phyloP scores from a whole-genome alignment of 2,113 vertebrate genomes.

The Cardinalis cardinalis region DNA sequence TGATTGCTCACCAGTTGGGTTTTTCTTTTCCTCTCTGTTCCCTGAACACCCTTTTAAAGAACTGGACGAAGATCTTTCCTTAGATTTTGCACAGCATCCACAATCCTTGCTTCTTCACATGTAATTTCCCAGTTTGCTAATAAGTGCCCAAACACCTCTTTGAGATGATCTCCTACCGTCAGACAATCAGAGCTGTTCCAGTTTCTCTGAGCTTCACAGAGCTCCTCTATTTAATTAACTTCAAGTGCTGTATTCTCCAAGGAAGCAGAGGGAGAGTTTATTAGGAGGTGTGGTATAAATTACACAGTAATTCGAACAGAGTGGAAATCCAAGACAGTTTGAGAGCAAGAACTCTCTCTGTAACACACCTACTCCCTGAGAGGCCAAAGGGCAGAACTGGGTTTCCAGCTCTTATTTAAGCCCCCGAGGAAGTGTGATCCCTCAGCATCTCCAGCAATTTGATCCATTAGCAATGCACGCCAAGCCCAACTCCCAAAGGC shows the following conservation, averaged over 20 bases:
- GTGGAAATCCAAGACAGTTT: conserved; percentile 5
- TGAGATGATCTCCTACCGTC: conserved; percentile 18
- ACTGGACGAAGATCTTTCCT: background rate
- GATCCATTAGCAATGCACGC: background rate
- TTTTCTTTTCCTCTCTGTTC: background rate
- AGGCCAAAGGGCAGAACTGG: background rate
- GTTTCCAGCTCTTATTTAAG: background rate
- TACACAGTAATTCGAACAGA: conserved; percentile 19
- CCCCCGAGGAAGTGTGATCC: background rate
- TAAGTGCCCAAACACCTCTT: conserved; percentile 10
- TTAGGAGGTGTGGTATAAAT: conserved; percentile 44
- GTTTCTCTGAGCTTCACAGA: conserved; percentile 33
- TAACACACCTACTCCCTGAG: background rate
- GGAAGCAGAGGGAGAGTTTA: conserved; percentile 31
- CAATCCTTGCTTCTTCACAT: background rate
- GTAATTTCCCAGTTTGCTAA: conserved; percentile 7
- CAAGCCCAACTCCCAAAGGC: background rate
- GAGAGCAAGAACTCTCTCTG: background rate
- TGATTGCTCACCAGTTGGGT: background rate
- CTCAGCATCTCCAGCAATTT: conserved; percentile 15
- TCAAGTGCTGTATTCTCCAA: conserved; percentile 36
- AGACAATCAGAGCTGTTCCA: conserved; percentile 37
- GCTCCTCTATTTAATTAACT: conserved; percentile 62
- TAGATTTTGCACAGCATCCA: background rate
- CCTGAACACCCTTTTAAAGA: background rate